Base-by-base conservation (phyloP, 1,140 invertebrate species). In the Amyelois transitella region DNA sequence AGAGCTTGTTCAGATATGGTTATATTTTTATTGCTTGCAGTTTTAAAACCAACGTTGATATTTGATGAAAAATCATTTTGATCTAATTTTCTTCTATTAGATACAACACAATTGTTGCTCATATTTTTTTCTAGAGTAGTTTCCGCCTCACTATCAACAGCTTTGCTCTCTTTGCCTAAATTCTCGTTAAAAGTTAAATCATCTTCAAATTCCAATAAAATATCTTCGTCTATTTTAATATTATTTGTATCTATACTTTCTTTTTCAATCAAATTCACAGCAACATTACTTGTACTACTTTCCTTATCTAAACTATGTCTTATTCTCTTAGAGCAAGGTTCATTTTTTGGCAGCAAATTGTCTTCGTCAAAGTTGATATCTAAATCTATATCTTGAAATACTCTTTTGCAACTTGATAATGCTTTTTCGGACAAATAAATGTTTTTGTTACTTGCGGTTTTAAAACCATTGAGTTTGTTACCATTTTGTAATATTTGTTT, bases 1-100 rank as follows among this genome's bases (percentile, higher is more conserved):
- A 87, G 52, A 49, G 78, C 62, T 48, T 72, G 62, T 53, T 72
- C 61, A 6, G 82, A 79, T 22, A 74, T 52, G 24, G 24, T 47
- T 50, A 74, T 55, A 18, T 63, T 38, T 48, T 74, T 70, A 53
- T 72, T 66, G 38, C 54, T 74, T 18, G 65, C 58, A 49, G 73
- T 72, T 55, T 62, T 64, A 53, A 76, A 77, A 17, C 69, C 65
- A 62, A 18, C 2, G 18, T 43, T 59, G 21, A 32, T 57, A n/a
- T 4, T 4, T n/a, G 32, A 14, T 38, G n/a, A 14, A 14, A 24
- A 24, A 24, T 38, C n/a, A 38, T 14, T 12, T 38, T 38, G 32
- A 8, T 38, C n/a, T n/a, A n/a, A 51, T 57, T 25, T 14, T 60
- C 25, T 38, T 38, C 22, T 38, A 38, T 14, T 14, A 38, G 25